A percentile compares a stretch with the other conserved stretches of the same genome.
Evolutionary conservation across 2,113 vertebrate species (phyloP).

Genomic region (Porphyrio hochstetteri): DNA sequence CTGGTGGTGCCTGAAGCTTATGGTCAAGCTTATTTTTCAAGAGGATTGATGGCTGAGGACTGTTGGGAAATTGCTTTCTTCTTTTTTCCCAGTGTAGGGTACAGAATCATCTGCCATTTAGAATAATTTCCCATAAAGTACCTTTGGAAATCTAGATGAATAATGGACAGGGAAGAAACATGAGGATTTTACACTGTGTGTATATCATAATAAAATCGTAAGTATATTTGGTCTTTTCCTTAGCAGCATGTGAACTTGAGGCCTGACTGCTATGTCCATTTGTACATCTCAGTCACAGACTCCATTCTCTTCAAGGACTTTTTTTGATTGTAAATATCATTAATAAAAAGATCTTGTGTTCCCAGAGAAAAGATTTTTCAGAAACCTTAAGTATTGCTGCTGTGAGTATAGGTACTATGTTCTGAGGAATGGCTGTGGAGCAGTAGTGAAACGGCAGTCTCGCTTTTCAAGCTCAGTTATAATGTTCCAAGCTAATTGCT

Average conservation of each 20-base stretch:
- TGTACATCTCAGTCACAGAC: not conserved
- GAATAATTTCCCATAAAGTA: not conserved
- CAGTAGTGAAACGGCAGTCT: not conserved
- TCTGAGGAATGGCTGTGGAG: not conserved
- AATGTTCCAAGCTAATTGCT: not conserved
- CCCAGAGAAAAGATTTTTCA: not conserved
- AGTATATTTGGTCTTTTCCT: not conserved
- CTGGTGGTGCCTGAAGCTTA: not conserved
- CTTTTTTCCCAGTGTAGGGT: not conserved
- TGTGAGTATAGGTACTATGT: not conserved
- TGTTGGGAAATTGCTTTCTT: slow-evolving; percentile 2
- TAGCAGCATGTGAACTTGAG: not conserved
- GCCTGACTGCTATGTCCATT: not conserved
- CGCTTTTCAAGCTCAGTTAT: not conserved
- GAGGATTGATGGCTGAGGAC: not conserved
- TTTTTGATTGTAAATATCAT: not conserved
- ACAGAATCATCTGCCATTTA: not conserved
- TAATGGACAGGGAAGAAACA: not conserved
- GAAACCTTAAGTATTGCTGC: not conserved
- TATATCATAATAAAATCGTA: not conserved
- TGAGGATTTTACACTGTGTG: not conserved
- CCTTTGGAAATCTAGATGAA: not conserved
- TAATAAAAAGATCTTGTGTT: not conserved
- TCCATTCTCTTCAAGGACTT: not conserved
- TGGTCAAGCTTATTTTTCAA: not conserved